Conservation (phyloP, 1,140 invertebrate genomes). For the Papilio polyxenes region DNA sequence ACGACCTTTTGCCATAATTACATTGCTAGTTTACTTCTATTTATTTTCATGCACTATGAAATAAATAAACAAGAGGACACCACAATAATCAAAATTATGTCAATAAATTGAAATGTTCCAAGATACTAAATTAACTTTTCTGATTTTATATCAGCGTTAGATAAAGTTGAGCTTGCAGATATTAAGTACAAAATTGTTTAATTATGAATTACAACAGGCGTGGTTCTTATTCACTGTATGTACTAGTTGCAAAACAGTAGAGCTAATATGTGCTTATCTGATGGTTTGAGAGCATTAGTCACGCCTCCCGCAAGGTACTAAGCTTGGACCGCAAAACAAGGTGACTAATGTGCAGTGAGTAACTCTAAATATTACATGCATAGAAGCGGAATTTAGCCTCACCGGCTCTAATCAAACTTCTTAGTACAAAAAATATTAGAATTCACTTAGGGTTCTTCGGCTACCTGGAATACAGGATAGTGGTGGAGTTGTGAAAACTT, state of each 20-base stretch:
- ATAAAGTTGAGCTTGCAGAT: background rate
- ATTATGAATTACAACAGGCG: background rate
- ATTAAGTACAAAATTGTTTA: background rate
- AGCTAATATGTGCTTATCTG: slow-evolving; percentile 54
- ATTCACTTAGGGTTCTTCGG: no score
- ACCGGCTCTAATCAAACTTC: background rate
- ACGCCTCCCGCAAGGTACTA: slow-evolving; percentile 40
- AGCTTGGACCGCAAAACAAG: slow-evolving; percentile 33
- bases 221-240: slow-evolving; percentile 23
- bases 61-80: background rate
- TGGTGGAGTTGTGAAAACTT: no score
- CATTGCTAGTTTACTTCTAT: no score
- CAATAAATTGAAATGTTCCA: background rate
- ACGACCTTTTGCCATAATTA: background rate
- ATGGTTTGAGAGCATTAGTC: slow-evolving; percentile 49
- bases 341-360: slow-evolving; percentile 39
- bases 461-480: no score
- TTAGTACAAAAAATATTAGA: background rate
- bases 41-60: background rate
- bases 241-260: slow-evolving; percentile 50
- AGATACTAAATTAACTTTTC: background rate
- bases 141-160: background rate
- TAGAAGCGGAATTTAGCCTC: slow-evolving; percentile 5
- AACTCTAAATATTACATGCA: slow-evolving; percentile 1
- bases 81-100: no score